Base-by-base conservation (phyloP, 2,888 invertebrate genomes). In the Elegia similella region DNA sequence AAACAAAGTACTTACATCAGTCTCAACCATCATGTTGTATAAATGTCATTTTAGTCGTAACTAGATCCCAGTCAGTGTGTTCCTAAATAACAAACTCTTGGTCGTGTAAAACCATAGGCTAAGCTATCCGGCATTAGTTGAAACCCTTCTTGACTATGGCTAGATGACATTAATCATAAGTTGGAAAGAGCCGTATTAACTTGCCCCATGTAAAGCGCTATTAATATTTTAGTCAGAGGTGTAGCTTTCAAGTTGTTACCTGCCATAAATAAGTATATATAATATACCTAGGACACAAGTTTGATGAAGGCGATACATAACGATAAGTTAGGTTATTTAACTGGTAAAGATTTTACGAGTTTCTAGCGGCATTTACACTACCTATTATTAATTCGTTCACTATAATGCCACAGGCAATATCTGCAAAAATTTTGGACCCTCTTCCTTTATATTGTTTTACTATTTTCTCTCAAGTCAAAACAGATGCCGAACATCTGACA, bases 251-350 rank as follows among this genome's bases (percentile, higher is more conserved):
- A 78, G 76, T 76, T 76, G 78, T 73, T 78, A 77, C 75, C 59
- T 69, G 69, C 56, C 67, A 79, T 81, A 81, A 81, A 81, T 76
- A 76, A n/a, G n/a, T n/a, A n/a, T n/a, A n/a, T n/a, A 80, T 78
- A 81, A 73, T 69, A 68, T 63, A 64, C 61, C 59, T 29, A 60
- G 66, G 62, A 69, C 66, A 68, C 70, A 76, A 78, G 66, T 76
- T 76, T 76, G 73, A 78, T 76, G 73, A 73, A 72, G 72, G 59
- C 54, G 66, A 68, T 67, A 70, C 57, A 62, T 68, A 62, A 67
- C 69, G 58, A 56, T 59, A 62, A 63, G 63, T 58, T 54, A 65
- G 55, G 50, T 38, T 50, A 50, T 50, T 34, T 38, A 34, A 50
- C 16, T 50, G 50, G 42, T 58, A 57, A 17, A 54, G 42, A 63